Evolutionary conservation across 2,113 vertebrate species (phyloP), one percentile per base, ranked within the genome.

Genomic region (Progne subis): DNA sequence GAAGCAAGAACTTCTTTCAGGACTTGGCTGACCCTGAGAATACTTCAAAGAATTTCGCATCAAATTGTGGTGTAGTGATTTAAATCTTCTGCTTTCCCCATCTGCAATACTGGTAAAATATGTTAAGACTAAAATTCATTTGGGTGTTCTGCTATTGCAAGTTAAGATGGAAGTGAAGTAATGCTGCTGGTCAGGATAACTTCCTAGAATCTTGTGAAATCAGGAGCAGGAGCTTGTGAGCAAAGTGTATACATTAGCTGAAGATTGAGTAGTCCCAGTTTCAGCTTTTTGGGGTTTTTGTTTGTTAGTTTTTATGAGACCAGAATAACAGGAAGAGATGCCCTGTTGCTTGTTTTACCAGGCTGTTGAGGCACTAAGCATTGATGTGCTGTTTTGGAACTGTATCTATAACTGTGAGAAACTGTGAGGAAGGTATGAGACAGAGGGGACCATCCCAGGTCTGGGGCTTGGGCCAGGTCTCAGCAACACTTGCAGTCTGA

Each of bases 31-130:
- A 81, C 74, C 61, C 46, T 71, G n/a, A 43, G 59, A 89, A 76
- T 44, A 39, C 74, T 68, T 87, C 37, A 61, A 94, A 87, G 41
- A 61, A 76, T 92, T 88, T 87, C 83, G 21, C 91, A 84, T 92
- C 44, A 59, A 26, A 23, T 34, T 81, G n/a, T 67, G 28, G 25
- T 75, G 31, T 67, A 56, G 25, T 60, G 52, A 46, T 86, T 52
- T 75, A 78, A 81, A 79, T 83, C 21, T 39, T 93, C 2, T 72
- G 31, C 80, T 89, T 84, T 84, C 32, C 8, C 8, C 9, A 32
- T 84, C 44, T 87, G 34, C 43, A 80, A 1, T 69, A 77, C 10
- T 77, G 39, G 60, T 64, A 70, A 90, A 85, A 57, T 79, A 26
- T 13, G 7, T 74, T 65, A 55, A 88, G 59, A 55, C 10, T 46